phyloP scores from a whole-genome alignment of 2,888 invertebrate species.

The Sicus ferrugineus region DNA sequence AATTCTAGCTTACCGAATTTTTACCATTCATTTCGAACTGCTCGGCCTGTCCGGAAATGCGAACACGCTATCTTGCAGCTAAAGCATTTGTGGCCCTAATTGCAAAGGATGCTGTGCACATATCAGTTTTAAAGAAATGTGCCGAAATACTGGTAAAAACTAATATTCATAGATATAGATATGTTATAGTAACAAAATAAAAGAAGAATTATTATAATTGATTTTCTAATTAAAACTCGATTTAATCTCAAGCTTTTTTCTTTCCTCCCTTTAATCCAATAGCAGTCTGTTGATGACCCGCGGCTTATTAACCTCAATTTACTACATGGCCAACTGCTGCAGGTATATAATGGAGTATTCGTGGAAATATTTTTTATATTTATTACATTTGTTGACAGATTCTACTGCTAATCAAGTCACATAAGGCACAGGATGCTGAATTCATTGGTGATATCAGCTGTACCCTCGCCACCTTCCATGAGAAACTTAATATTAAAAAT shows the following conservation, averaged over 20 bases:
- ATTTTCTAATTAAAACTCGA: background rate
- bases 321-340: constrained; percentile 55
- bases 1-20: constrained; percentile 70
- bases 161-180: background rate
- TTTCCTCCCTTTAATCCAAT: constrained; percentile 2
- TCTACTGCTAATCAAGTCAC: constrained; percentile 44
- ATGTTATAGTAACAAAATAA: background rate
- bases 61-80: constrained; percentile 78
- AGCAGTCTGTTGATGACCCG: constrained; percentile 44
- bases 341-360: constrained; percentile 41
- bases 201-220: too few relatives aligned
- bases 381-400: constrained; percentile 45
- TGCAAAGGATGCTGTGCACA: constrained; percentile 58
- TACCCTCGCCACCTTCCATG: constrained; percentile 45
- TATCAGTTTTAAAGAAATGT: constrained; percentile 50
- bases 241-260: background rate
- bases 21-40: constrained; percentile 72
- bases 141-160: constrained; percentile 47
- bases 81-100: constrained; percentile 73
- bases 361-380: too few relatives aligned
- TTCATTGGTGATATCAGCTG: constrained; percentile 47
- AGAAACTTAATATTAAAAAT: constrained; percentile 48
- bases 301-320: constrained; percentile 40
- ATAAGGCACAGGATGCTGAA: constrained; percentile 41
- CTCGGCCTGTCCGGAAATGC: constrained; percentile 72